Evolutionary conservation across 64 coral and sea anemone genomes (phyloP).

Genomic region (Catalaphyllia jardinei): DNA sequence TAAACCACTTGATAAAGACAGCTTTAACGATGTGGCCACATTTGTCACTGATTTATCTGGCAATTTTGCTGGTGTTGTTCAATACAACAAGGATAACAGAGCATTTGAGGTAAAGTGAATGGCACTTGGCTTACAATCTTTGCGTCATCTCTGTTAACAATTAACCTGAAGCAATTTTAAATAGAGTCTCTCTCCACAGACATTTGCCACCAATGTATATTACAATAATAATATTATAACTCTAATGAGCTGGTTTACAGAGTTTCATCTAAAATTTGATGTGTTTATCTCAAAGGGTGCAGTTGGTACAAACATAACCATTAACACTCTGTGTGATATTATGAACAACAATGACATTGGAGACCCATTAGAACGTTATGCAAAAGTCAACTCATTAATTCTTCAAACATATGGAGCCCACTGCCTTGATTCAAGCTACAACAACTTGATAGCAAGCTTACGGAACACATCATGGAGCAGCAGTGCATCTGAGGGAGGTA

Average conservation of each 20-base stretch:
- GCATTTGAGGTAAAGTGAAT: conserved; percentile 81
- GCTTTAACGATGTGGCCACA: conserved; percentile 65
- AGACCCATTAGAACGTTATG: conserved; percentile 73
- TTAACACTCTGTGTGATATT: conserved; percentile 87
- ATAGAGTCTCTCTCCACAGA: no score
- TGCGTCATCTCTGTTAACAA: no score
- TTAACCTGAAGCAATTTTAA: no score
- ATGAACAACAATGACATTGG: conserved; percentile 84
- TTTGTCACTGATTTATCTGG: conserved; percentile 78
- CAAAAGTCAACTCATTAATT: conserved; percentile 84
- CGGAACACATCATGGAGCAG: conserved; percentile 86
- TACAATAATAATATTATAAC: background rate
- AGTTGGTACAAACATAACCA: conserved; percentile 89
- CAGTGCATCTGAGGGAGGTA: conserved; percentile 94
- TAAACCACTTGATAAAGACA: conserved; percentile 58
- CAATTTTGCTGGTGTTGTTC: conserved; percentile 90
- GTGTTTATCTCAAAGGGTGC: conserved; percentile 64
- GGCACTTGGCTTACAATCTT: no score
- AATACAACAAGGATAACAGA: conserved; percentile 99
- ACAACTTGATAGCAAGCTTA: conserved; percentile 59
- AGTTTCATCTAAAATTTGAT: background rate
- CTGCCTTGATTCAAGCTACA: conserved; percentile 86
- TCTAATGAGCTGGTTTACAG: background rate
- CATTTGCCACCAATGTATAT: no score
- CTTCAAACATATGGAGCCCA: conserved; percentile 72